These are phyloP conservation scores for Pristionchus maxplancki DNA, from an alignment of 2,888 invertebrate genomes.

Conservation along the genomic window DNA sequence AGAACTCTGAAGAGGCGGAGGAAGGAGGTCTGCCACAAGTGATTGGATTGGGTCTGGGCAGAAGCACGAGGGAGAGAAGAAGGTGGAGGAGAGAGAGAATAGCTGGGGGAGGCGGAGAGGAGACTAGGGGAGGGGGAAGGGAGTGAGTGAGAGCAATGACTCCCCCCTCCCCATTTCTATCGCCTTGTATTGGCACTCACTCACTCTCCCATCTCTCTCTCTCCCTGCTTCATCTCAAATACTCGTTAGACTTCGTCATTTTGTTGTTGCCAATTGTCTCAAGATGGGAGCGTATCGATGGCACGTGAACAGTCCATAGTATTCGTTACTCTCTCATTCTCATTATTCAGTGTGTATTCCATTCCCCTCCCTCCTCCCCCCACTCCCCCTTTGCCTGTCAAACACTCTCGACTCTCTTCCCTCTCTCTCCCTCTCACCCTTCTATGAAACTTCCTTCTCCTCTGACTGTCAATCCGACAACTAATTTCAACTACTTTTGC, in stretches of 20 bases:
- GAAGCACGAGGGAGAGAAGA: background rate
- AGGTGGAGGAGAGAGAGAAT: slow-evolving; percentile 1
- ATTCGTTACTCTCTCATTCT: slow-evolving; percentile 17
- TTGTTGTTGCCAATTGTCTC: slow-evolving; percentile 13
- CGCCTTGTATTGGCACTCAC: slow-evolving; percentile 41
- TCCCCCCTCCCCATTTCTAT: slow-evolving; percentile 33
- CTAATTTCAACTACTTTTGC: slow-evolving; percentile 2
- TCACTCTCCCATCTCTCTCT: slow-evolving; percentile 5
- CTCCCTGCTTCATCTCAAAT: slow-evolving; percentile 25
- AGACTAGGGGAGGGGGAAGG: slow-evolving; percentile 3
- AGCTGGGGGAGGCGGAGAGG: background rate
- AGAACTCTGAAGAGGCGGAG: background rate
- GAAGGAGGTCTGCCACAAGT: background rate
- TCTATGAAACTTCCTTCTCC: slow-evolving; percentile 30
- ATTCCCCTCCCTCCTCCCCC: background rate
- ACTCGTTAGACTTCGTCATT: slow-evolving; percentile 37
- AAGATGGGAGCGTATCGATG: background rate
- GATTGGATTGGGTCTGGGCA: slow-evolving; percentile 29
- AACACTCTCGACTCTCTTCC: slow-evolving; percentile 12
- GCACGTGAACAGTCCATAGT: slow-evolving; percentile 35
- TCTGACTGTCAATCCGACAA: slow-evolving; percentile 13
- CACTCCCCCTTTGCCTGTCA: background rate
- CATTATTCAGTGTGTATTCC: slow-evolving; percentile 38
- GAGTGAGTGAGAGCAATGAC: slow-evolving; percentile 9
- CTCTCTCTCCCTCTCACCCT: slow-evolving; percentile 1